Base-by-base conservation (phyloP, 2,888 invertebrate species). In the Crocallis elinguaria region DNA sequence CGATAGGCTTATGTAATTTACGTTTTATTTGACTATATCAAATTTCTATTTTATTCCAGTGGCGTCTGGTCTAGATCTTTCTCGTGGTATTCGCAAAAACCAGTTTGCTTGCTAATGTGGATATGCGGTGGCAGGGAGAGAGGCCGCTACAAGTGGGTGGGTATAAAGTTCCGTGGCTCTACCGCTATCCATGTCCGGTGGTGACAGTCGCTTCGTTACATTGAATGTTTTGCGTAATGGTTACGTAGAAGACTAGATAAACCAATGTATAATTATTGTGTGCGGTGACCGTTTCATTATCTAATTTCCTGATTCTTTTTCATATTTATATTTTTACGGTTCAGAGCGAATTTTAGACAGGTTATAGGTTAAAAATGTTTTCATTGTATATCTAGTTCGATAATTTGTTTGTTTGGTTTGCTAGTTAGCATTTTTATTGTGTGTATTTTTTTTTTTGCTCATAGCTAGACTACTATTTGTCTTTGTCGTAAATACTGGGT, bases 21-120 rank as follows among this genome's bases (percentile, higher is more conserved):
- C 49, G 61, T 67, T 53, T 27, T 39, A 19, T 17, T 39, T 23
- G 39, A 27, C 35, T 46, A 49, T 53, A 55, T 59, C 32, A 63
- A n/a, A 57, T 66, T 64, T 70, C 67, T 67, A 67, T 65, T 63
- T 57, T 45, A 65, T 65, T 69, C 69, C 63, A 64, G 62, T 72
- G 73, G 73, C 58, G 60, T 66, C 60, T 65, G 57, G 68, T 69
- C 64, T 66, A 69, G 73, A 71, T 73, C 72, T 74, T 74, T 77
- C 70, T 63, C 62, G 48, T 53, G 57, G 59, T 60, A 57, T 62
- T 55, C 60, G 64, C 58, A 53, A 51, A 62, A 75, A 79, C 78
- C 63, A 49, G 80, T 75, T 75, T 65, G 55, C 60, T 54, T 42
- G 58, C 58, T 56, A 45, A 43, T 52, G 55, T 61, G 48, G 38